Evolutionary conservation across 1,140 invertebrate species (phyloP).

Genomic region (Euschistus heros): DNA sequence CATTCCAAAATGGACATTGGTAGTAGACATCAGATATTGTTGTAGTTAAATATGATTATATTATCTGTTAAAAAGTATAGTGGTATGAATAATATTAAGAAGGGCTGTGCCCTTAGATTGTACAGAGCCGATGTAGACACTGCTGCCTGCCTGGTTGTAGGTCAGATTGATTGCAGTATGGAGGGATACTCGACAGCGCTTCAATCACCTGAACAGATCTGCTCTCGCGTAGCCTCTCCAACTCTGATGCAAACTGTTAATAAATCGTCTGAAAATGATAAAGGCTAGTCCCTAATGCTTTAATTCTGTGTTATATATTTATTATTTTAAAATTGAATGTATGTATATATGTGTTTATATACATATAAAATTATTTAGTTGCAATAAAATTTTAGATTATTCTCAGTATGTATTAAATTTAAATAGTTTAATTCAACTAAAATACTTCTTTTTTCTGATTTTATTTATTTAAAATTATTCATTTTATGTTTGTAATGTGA

Average conservation of each 20-base stretch:
- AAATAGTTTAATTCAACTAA: background rate
- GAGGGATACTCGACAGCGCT: slow-evolving; percentile 31
- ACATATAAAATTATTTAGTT: slow-evolving; percentile 7
- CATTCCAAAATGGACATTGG: background rate
- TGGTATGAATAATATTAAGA: background rate
- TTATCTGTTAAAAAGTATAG: background rate
- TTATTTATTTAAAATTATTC: background rate
- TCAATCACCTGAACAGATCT: slow-evolving; percentile 26
- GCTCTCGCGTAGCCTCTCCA: slow-evolving; percentile 2
- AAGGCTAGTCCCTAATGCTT: slow-evolving; percentile 13
- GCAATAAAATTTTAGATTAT: slow-evolving; percentile 9
- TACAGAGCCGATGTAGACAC: too few relatives aligned
- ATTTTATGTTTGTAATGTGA: background rate
- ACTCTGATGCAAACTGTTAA: slow-evolving; percentile 2
- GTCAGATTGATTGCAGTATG: slow-evolving; percentile 28
- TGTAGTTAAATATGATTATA: background rate
- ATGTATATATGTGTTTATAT: background rate
- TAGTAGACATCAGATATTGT: background rate
- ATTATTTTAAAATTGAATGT: slow-evolving; percentile 6
- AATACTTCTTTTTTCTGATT: too few relatives aligned
- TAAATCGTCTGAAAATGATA: slow-evolving; percentile 4
- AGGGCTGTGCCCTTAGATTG: too few relatives aligned
- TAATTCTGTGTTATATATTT: slow-evolving; percentile 15
- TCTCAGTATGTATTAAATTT: background rate
- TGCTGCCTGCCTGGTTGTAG: slow-evolving; percentile 1